Percentiles rank a stretch among this genome's conserved stretches.
These are phyloP conservation scores for Pediacus dermestoides DNA, from an alignment of 2,888 invertebrate species.

Conservation along the genomic window DNA sequence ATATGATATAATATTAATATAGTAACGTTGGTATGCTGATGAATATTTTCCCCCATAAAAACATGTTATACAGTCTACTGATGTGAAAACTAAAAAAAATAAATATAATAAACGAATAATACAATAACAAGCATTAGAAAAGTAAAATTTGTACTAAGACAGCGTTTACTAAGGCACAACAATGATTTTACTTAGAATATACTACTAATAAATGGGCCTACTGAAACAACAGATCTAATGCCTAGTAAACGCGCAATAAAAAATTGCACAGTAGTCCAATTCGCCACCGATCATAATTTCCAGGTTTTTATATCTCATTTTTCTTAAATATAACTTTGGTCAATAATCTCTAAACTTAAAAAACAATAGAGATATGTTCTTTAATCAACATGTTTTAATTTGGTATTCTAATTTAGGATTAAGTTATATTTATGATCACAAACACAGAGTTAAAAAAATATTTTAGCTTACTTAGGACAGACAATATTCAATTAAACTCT, in stretches of 20 bases:
- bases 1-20: too few relatives aligned
- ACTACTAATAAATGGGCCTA: slow-evolving; percentile 7
- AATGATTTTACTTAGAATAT: slow-evolving; percentile 6
- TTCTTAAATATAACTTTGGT: slow-evolving; percentile 11
- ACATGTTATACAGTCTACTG: too few relatives aligned
- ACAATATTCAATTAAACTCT: too few relatives aligned
- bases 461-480: too few relatives aligned
- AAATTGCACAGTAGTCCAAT: slow-evolving; percentile 13
- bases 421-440: too few relatives aligned
- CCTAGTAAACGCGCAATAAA: slow-evolving; percentile 15
- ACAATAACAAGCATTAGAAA: slow-evolving; percentile 15
- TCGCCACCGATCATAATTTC: slow-evolving; percentile 1
- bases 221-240: slow-evolving; percentile 7
- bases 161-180: slow-evolving; percentile 18
- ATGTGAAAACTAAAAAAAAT: too few relatives aligned
- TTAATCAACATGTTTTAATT: slow-evolving; percentile 2
- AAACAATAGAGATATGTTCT: slow-evolving; percentile 7
- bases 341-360: slow-evolving; percentile 7
- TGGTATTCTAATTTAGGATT: too few relatives aligned
- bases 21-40: too few relatives aligned
- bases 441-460: too few relatives aligned
- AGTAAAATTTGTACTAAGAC: slow-evolving; percentile 18
- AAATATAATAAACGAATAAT: too few relatives aligned
- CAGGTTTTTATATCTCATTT: slow-evolving; percentile 1
- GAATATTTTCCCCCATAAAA: too few relatives aligned